Percentiles rank a stretch among this genome's conserved stretches.
phyloP scores from a whole-genome alignment of 2,888 invertebrate genomes.

The Lacanobia wlatinum region DNA sequence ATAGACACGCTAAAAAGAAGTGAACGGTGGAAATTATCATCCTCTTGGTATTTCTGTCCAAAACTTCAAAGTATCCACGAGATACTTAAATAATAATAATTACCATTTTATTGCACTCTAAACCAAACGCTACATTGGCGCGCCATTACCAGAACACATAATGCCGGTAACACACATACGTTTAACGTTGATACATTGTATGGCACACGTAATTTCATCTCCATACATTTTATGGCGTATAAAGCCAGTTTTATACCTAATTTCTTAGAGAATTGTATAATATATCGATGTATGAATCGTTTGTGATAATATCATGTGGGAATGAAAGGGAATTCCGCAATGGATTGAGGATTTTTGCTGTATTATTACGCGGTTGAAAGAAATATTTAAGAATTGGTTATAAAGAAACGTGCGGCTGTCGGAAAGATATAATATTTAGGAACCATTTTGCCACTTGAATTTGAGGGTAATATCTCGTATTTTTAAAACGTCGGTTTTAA shows the following conservation, averaged over 20 bases:
- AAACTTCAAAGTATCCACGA: conserved; percentile 23
- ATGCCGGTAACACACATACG: conserved; percentile 49
- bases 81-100: conserved; percentile 29
- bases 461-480: too few relatives aligned
- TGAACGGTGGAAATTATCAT: background rate
- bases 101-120: conserved; percentile 36
- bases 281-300: conserved; percentile 55
- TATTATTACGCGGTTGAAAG: conserved; percentile 9
- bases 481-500: too few relatives aligned
- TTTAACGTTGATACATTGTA: conserved; percentile 58
- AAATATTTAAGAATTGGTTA: background rate
- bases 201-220: conserved; percentile 60
- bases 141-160: conserved; percentile 33
- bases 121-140: conserved; percentile 24
- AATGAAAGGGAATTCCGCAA: conserved; percentile 31
- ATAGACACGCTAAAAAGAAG: too few relatives aligned
- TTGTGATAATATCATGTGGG: conserved; percentile 33
- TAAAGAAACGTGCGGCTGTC: background rate
- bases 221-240: conserved; percentile 60
- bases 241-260: conserved; percentile 57
- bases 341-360: conserved; percentile 13
- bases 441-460: too few relatives aligned
- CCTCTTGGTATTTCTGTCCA: background rate
- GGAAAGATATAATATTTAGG: background rate
- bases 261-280: conserved; percentile 51